Evolutionary conservation across 2,797 vertebrate genomes (phyloP), one percentile per base, ranked within the genome.

Genomic region (Muscicapa striata): DNA sequence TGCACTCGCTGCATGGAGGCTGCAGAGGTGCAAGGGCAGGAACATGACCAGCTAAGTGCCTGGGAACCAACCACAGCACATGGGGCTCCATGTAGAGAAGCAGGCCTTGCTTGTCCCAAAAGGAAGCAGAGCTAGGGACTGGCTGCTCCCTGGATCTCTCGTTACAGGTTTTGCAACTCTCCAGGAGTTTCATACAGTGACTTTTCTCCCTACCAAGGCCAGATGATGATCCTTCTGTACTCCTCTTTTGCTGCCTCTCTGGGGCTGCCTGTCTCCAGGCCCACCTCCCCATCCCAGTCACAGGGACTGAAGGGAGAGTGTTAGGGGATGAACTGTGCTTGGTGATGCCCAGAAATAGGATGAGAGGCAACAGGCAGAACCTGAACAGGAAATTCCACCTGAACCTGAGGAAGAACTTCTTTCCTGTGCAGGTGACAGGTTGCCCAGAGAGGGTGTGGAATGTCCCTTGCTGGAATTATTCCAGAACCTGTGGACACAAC

Each of bases 41-140:
- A 91, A 19, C 22, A 5, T 0, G 10, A 67, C 4, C 24, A 57
- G 13, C 29, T 41, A 8, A 2, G 7, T 68, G 40, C 46, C 43
- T 36, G 49, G 20, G 70, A 24, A 45, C 34, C 43, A 57, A 18
- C 21, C 23, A 21, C 55, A 79, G 32, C 43, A 48, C 40, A 11
- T 1, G 1, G 13, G 8, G 30, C 29, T 76, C 63, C 10, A 2
- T 4, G 16, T 2, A n/a, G 66, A 46, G 26, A 52, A 55, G 55
- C 63, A 64, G 34, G 18, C 26, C 1, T 0, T 24, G 34, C 54
- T 49, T 38, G 26, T 58, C n/a, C 40, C 55, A 20, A 58, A 61
- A 72, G 27, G 24, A 54, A 46, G 23, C n/a, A 41, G 2, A 78
- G 17, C 43, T 27, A 69, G 64, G 67, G 29, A 20, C 21, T 15